Evolutionary conservation across 2,113 vertebrate genomes (phyloP).

Genomic region (Empidonax alnorum): DNA sequence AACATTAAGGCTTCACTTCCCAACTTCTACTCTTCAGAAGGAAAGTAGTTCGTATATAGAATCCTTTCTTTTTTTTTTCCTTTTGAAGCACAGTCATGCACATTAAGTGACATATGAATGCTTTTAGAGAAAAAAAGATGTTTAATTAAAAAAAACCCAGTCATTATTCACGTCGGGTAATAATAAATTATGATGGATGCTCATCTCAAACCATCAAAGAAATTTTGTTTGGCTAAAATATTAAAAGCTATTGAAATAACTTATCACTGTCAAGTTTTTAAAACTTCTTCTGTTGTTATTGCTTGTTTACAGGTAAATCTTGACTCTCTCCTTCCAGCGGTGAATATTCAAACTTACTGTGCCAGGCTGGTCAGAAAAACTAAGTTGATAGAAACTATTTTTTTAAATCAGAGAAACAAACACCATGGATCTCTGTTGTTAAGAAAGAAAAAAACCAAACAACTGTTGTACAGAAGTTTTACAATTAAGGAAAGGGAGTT

Average conservation of each 20-base stretch:
- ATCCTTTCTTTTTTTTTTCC: neutral
- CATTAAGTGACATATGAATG: neutral
- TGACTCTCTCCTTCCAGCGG: neutral
- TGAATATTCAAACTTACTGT: neutral
- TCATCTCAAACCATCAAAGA: neutral
- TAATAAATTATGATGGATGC: neutral
- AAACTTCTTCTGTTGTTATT: neutral
- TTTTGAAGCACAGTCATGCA: neutral
- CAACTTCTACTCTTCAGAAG: neutral
- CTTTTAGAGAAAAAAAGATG: neutral
- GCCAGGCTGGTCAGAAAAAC: neutral
- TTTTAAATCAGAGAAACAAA: constrained; percentile 6
- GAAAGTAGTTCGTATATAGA: neutral
- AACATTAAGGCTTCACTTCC: neutral
- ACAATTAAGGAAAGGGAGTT: neutral
- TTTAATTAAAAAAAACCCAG: constrained; percentile 21
- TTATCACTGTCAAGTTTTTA: constrained; percentile 1
- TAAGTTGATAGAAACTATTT: neutral
- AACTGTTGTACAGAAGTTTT: neutral
- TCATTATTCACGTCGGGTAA: neutral
- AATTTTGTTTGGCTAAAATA: constrained; percentile 23
- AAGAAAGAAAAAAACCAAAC: neutral
- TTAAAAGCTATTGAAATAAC: constrained; percentile 27
- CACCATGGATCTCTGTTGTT: neutral
- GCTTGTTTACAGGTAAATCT: neutral